A percentile compares a stretch with the other conserved stretches of the same genome.
Evolutionary conservation across 2,797 vertebrate genomes (phyloP).

Genomic region (Lycodopsis pacificus): DNA sequence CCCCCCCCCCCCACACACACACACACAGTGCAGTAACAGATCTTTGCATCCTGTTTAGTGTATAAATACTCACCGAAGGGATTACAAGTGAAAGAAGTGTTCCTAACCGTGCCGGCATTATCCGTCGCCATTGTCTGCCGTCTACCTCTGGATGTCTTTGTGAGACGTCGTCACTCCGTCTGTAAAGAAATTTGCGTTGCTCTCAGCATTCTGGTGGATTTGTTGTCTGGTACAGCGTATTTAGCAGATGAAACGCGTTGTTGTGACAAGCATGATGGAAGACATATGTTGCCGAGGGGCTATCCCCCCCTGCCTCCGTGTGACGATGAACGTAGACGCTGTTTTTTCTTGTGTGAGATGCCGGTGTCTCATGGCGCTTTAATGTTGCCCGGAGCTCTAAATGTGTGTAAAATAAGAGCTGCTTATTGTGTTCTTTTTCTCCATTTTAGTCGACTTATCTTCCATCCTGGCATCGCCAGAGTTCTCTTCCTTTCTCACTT

Average conservation of each 20-base stretch:
- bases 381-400: slow-evolving; percentile 52
- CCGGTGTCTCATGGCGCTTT: slow-evolving; percentile 64
- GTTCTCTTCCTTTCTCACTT: slow-evolving; percentile 38
- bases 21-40: background rate
- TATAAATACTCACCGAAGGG: slow-evolving; percentile 60
- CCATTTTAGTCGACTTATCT: slow-evolving; percentile 41
- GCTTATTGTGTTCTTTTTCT: slow-evolving; percentile 46
- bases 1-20: background rate
- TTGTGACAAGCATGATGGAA: slow-evolving; percentile 79
- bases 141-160: slow-evolving; percentile 70
- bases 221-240: slow-evolving; percentile 66
- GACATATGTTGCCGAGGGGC: slow-evolving; percentile 72
- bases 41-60: slow-evolving; percentile 23
- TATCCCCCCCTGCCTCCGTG: slow-evolving; percentile 48
- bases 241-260: slow-evolving; percentile 77
- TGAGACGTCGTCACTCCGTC: slow-evolving; percentile 60
- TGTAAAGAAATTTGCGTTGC: slow-evolving; percentile 71
- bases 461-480: slow-evolving; percentile 38
- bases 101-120: slow-evolving; percentile 41
- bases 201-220: slow-evolving; percentile 69
- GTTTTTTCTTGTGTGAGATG: slow-evolving; percentile 48
- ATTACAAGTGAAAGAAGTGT: slow-evolving; percentile 62
- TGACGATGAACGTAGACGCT: slow-evolving; percentile 35
- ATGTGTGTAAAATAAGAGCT: slow-evolving; percentile 25
- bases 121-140: slow-evolving; percentile 48